phyloP scores from a whole-genome alignment of 1,140 invertebrate genomes.

The Drosophila yakuba region DNA sequence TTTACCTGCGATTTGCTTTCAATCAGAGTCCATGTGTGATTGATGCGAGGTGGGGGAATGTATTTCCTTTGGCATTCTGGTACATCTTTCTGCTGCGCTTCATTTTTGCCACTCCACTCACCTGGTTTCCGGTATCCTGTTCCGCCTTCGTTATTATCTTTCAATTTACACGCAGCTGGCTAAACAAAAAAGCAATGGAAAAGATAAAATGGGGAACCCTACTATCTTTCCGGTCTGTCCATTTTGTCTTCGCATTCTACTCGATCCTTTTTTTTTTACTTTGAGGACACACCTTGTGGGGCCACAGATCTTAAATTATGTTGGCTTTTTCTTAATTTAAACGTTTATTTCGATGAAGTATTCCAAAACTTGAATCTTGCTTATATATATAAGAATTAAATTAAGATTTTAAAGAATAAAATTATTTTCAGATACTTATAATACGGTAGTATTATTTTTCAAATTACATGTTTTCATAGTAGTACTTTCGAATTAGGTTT shows the following conservation, averaged over 20 bases:
- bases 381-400: too few species aligned
- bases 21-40: conserved; percentile 27
- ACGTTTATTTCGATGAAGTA: too few species aligned
- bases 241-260: not conserved
- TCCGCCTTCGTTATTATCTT: conserved; percentile 68
- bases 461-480: too few species aligned
- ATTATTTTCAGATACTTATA: too few species aligned
- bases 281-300: not conserved
- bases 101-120: conserved; percentile 23
- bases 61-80: conserved; percentile 33
- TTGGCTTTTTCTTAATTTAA: too few species aligned
- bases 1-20: conserved; percentile 36
- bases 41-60: conserved; percentile 28
- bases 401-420: too few species aligned
- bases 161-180: conserved; percentile 74
- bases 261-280: conserved; percentile 6
- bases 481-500: too few species aligned
- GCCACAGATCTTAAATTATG: too few species aligned
- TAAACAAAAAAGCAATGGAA: conserved; percentile 46
- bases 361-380: too few species aligned
- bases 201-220: conserved; percentile 5
- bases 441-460: too few species aligned
- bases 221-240: conserved; percentile 33
- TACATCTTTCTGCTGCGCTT: conserved; percentile 9
- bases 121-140: conserved; percentile 33